Percentiles rank a stretch among this genome's conserved stretches.
phyloP scores from a whole-genome alignment of 2,888 invertebrate genomes.

The Trisateles emortualis region DNA sequence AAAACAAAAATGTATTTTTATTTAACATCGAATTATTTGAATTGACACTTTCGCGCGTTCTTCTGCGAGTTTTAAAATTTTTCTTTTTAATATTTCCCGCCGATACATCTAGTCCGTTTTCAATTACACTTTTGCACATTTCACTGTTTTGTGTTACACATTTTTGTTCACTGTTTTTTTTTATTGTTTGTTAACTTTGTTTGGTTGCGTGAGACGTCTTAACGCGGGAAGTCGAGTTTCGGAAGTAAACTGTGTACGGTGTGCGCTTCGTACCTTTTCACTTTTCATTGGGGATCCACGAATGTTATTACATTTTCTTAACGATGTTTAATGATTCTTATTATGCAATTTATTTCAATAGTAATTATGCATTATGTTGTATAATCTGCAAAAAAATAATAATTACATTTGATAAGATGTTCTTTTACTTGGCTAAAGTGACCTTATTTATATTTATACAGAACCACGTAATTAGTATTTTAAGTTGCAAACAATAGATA shows the following conservation, averaged over 20 bases:
- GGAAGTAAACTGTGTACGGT: slow-evolving; percentile 72
- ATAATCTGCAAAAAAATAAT: slow-evolving; percentile 37
- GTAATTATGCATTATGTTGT: slow-evolving; percentile 1
- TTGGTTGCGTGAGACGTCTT: slow-evolving; percentile 62
- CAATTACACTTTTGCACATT: slow-evolving; percentile 61
- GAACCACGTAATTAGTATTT: slow-evolving; percentile 10
- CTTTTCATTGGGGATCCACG: slow-evolving; percentile 63
- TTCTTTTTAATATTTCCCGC: slow-evolving; percentile 65
- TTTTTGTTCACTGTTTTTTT: slow-evolving; percentile 42
- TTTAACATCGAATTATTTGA: slow-evolving; percentile 50
- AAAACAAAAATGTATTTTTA: slow-evolving; percentile 51
- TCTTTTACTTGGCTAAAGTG: background rate
- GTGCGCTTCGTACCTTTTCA: slow-evolving; percentile 72
- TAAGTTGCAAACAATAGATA: slow-evolving; percentile 2
- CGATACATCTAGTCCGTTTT: slow-evolving; percentile 59
- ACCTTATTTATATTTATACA: background rate
- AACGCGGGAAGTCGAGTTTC: slow-evolving; percentile 68
- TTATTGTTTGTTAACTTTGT: slow-evolving; percentile 42
- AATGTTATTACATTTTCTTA: slow-evolving; percentile 50
- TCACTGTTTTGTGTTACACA: slow-evolving; percentile 54
- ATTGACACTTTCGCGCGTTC: slow-evolving; percentile 40
- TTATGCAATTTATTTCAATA: slow-evolving; percentile 6
- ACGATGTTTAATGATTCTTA: slow-evolving; percentile 11
- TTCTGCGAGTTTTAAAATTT: slow-evolving; percentile 75
- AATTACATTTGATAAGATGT: background rate